Base-by-base conservation (phyloP, 1,140 invertebrate species). In the Euura lappo region DNA sequence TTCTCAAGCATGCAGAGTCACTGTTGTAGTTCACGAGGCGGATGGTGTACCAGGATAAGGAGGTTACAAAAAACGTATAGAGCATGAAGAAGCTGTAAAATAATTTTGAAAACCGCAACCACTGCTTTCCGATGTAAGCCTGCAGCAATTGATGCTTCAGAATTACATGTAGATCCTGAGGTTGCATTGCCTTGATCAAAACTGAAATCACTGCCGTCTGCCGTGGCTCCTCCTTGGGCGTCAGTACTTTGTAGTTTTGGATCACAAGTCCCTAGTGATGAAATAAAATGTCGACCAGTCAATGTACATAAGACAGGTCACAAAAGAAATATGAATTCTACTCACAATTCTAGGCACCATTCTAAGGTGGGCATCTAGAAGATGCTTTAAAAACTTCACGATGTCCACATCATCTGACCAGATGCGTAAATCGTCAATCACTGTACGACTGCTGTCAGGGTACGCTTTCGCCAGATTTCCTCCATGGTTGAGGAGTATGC, bases 121-220 rank as follows among this genome's bases (percentile, higher is more conserved):
- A 90, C 71, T 89, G 89, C 1, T 89, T 74, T 42, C 79, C 78
- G 6, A 90, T 81, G 71, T 89, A 89, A 13, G 84, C 81, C 74
- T 89, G 86, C 5, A 88, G 76, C 6, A 90, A 69, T 5, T 88
- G 89, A 76, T 90, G 89, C 44, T 83, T 80, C 5, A 89, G 77
- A 10, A 88, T 78, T 68, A 81, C 73, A 44, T 83, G 75, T 72
- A 79, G 78, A 51, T 79, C 76, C 10, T 72, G 44, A 43, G 71
- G 65, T 28, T 76, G 76, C 43, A 73, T 68, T 4, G 79, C 79
- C 4, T 73, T 76, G 42, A 84, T 76, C 5, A 86, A 65, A 6
- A 84, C 79, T 45, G 64, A 77, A 8, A 86, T 74, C 10, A 86
- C 81, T 44, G 68, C 70, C 80, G 83, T 87, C 75, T 87, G n/a